A percentile compares a stretch with the other conserved stretches of the same genome.
Conservation (phyloP, 2,797 vertebrate species). For the Miichthys miiuy region DNA sequence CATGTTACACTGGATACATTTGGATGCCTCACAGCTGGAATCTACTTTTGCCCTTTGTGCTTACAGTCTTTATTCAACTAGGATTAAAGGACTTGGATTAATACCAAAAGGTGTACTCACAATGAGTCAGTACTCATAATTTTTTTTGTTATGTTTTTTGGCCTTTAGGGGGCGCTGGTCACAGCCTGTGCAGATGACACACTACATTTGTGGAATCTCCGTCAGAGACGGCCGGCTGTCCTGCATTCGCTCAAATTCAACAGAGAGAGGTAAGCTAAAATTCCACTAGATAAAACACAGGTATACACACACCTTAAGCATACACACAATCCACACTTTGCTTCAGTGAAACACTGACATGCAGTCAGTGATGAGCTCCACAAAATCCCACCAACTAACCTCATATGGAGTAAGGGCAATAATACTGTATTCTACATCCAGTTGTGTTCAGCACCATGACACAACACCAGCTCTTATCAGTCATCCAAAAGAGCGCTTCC, state of each 20-base stretch:
- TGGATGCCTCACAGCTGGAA: background rate
- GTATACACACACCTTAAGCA: background rate
- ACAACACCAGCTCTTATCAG: background rate
- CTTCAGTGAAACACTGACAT: slow-evolving; percentile 4
- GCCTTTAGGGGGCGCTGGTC: slow-evolving; percentile 93
- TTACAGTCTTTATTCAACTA: background rate
- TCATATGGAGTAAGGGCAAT: background rate
- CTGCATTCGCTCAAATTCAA: slow-evolving; percentile 99
- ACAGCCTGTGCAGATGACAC: slow-evolving; percentile 96
- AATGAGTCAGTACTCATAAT: slow-evolving; percentile 8
- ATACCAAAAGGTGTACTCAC: background rate
- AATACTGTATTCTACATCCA: background rate
- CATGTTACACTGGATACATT: background rate
- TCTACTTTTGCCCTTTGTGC: background rate
- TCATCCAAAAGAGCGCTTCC: background rate
- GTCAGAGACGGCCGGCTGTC: slow-evolving; percentile 95
- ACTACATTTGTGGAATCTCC: slow-evolving; percentile 97
- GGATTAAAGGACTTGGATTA: background rate
- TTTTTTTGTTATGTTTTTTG: slow-evolving; percentile 10
- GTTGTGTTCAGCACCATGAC: background rate
- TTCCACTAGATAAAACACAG: background rate
- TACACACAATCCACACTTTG: background rate
- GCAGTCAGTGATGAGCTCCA: background rate
- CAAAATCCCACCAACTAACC: background rate
- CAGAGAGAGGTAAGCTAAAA: slow-evolving; percentile 91